Base-by-base conservation (phyloP, 2,113 vertebrate genomes). In the Actenoides hombroni region DNA sequence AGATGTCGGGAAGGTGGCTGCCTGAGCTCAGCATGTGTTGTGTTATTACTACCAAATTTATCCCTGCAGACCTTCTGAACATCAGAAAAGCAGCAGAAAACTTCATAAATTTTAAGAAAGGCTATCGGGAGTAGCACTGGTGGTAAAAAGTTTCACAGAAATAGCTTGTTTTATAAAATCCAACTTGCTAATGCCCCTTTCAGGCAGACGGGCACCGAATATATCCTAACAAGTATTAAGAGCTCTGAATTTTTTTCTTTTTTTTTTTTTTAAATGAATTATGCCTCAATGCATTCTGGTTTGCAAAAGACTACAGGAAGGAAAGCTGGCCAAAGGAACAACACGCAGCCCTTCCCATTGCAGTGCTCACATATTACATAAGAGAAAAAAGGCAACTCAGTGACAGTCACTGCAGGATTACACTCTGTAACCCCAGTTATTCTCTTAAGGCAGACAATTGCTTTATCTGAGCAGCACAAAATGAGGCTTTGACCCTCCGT, bases 381-480 rank as follows among this genome's bases (percentile, higher is more conserved):
- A 56, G 3, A 49, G 74, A 24, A 46, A 31, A 77, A 83, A 61
- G 19, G 3, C 76, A 86, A 35, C 20, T 60, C 70, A 64, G 69
- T 44, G 35, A 83, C 60, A 83, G 42, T 29, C 51, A 56, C 9
- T 26, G 13, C 44, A 71, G 60, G 78, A 81, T 12, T 53, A 56
- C 5, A 49, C 10, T 46, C 67, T 29, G 26, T 17, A 88, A 79
- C 57, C 20, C 39, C 24, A 9, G 24, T n/a, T 92, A 64, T 11
- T 78, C 33, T 83, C 61, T 46, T 39, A 54, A 71, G 44, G 57
- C 57, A 75, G 39, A 42, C 7, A 80, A 26, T 24, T 60, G 74
- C 86, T 92, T 92, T 78, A 71, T 29, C 57, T 35, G 53, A 90
- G 86, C 49, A 83, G 56, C 69, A 68, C 21, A 57, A 90, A 81